phyloP scores from a whole-genome alignment of 2,888 invertebrate species.

The Leucozona laternaria region DNA sequence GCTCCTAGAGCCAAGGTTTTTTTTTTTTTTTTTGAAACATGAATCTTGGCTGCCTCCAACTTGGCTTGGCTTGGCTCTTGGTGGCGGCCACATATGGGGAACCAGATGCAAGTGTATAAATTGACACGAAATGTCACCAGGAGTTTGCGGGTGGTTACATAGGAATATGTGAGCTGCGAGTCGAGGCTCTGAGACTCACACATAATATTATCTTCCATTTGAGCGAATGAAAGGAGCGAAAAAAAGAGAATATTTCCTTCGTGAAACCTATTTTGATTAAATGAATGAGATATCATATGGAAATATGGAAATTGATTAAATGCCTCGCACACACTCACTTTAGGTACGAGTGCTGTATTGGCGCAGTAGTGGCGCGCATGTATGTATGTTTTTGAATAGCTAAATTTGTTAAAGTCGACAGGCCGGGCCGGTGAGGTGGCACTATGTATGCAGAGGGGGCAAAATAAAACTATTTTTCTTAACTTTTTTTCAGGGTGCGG shows the following conservation, averaged over 20 bases:
- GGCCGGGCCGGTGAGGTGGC: background rate
- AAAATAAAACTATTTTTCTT: background rate
- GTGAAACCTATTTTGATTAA: constrained; percentile 71
- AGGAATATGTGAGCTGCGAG: background rate
- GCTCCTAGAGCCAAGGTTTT: background rate
- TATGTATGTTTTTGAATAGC: constrained; percentile 39
- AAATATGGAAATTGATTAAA: constrained; percentile 75
- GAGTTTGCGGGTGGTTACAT: constrained; percentile 63
- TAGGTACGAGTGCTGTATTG: background rate
- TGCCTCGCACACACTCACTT: constrained; percentile 34
- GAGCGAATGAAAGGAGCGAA: background rate
- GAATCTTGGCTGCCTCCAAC: background rate
- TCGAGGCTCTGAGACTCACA: background rate
- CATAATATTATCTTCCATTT: constrained; percentile 29
- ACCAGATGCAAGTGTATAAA: constrained; percentile 72
- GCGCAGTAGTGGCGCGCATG: background rate
- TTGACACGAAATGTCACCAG: constrained; percentile 74
- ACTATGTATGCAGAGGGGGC: background rate
- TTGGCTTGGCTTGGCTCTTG: background rate
- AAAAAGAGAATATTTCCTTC: constrained; percentile 33
- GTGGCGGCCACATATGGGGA: constrained; percentile 28
- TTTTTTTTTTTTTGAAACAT: background rate
- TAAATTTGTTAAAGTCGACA: constrained; percentile 51
- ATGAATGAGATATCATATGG: constrained; percentile 68
- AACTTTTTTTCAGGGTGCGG: constrained; percentile 50